Evolutionary conservation across 2,888 invertebrate species (phyloP).

Genomic region (Zaprionus bogoriensis): DNA sequence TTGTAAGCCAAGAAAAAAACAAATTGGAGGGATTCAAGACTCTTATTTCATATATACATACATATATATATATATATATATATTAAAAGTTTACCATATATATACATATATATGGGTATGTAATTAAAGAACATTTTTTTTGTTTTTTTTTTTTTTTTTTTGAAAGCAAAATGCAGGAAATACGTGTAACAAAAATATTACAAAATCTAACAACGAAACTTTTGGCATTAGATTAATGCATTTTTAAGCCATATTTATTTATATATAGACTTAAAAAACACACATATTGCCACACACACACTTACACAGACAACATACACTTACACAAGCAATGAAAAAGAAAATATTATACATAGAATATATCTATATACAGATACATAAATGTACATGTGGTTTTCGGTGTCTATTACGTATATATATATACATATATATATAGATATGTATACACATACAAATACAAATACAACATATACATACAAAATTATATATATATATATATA

Average conservation of each 20-base stretch:
- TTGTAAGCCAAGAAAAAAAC: constrained; percentile 45
- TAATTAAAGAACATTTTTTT: constrained; percentile 49
- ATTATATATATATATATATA: constrained; percentile 36
- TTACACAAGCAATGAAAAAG: constrained; percentile 10
- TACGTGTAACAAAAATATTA: constrained; percentile 73
- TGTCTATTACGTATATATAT: constrained; percentile 69
- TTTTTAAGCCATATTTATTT: constrained; percentile 69
- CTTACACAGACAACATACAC: constrained; percentile 6
- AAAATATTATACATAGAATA: constrained; percentile 47
- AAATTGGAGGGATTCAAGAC: constrained; percentile 82
- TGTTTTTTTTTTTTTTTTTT: constrained; percentile 46
- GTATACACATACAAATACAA: constrained; percentile 34
- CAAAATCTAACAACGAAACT: constrained; percentile 76
- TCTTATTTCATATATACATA: constrained; percentile 75
- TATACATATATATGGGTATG: constrained; percentile 31
- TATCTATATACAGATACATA: constrained; percentile 55
- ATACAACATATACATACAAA: constrained; percentile 38
- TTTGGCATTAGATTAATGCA: constrained; percentile 76
- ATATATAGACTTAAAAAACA: constrained; percentile 44
- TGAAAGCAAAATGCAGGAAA: constrained; percentile 65
- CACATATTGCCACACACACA: constrained; percentile 21
- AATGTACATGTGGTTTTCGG: constrained; percentile 79
- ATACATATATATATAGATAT: constrained; percentile 46
- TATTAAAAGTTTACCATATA: constrained; percentile 38
- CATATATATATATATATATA: constrained; percentile 38